phyloP scores from a whole-genome alignment of 2,888 invertebrate species.

The Eupithecia vulgata region DNA sequence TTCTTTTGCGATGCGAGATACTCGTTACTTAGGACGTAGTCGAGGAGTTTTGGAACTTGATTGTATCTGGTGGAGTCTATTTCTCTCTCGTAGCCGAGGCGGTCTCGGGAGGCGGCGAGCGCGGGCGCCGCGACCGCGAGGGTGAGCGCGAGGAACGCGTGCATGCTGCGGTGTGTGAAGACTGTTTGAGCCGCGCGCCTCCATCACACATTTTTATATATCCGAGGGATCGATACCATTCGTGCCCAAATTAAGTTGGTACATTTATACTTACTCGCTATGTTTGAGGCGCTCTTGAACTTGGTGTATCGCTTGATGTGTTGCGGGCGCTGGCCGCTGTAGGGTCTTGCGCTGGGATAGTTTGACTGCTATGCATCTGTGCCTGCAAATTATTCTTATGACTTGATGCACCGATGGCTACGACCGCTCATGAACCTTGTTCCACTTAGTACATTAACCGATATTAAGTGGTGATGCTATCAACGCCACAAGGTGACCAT shows the following conservation, averaged over 20 bases:
- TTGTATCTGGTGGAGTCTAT: constrained; percentile 69
- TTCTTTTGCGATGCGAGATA: constrained; percentile 68
- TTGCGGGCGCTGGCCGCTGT: constrained; percentile 41
- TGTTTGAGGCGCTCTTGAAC: constrained; percentile 71
- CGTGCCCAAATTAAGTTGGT: constrained; percentile 79
- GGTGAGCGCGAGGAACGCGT: constrained; percentile 75
- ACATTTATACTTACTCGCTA: constrained; percentile 62
- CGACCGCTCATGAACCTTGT: constrained; percentile 80
- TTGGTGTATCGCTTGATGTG: constrained; percentile 65
- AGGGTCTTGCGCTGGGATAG: constrained; percentile 23
- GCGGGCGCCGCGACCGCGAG: constrained; percentile 65
- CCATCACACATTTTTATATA: constrained; percentile 78
- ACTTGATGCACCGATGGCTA: constrained; percentile 68
- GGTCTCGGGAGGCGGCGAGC: constrained; percentile 59
- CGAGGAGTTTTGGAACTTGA: constrained; percentile 67
- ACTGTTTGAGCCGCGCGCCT: constrained; percentile 79
- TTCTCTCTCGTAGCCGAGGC: constrained; percentile 75
- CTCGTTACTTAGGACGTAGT: constrained; percentile 68
- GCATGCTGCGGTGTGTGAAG: constrained; percentile 77
- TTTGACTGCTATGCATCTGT: not conserved
- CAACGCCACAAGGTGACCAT: constrained; percentile 69
- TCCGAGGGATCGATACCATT: constrained; percentile 76
- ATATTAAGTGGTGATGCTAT: constrained; percentile 65
- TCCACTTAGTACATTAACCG: constrained; percentile 73
- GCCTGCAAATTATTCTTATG: constrained; percentile 61